These are phyloP conservation scores for Arge pagana DNA, from an alignment of 2,888 invertebrate genomes.

Conservation along the genomic window DNA sequence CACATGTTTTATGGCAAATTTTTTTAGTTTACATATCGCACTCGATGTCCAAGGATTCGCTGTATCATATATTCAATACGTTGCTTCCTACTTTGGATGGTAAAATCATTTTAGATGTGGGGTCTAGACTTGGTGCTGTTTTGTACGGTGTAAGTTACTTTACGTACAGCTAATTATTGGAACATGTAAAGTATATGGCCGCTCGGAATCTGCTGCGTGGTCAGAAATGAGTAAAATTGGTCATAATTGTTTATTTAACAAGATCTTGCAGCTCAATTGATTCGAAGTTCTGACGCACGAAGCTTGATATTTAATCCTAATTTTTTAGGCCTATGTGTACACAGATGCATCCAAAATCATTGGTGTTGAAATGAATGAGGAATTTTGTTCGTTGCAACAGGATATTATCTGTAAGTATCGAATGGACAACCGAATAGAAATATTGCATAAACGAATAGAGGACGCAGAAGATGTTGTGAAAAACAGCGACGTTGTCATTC, in stretches of 20 bases:
- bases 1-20: too few species aligned
- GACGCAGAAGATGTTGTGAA: conserved; percentile 62
- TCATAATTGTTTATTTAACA: too few species aligned
- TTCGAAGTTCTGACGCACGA: too few species aligned
- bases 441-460: conserved; percentile 66
- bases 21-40: conserved; percentile 66
- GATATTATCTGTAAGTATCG: conserved; percentile 63
- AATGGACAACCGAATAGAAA: conserved; percentile 62
- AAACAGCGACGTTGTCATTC: conserved; percentile 65
- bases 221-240: too few species aligned
- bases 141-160: conserved; percentile 72
- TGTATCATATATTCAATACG: conserved; percentile 68
- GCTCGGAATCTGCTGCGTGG: too few species aligned
- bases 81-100: conserved; percentile 66
- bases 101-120: conserved; percentile 69
- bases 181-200: too few species aligned
- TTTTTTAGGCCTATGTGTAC: conserved; percentile 65
- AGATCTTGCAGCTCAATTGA: too few species aligned
- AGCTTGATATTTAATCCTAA: too few species aligned
- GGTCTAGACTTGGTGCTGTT: conserved; percentile 72
- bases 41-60: conserved; percentile 66
- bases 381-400: conserved; percentile 67
- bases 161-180: too few species aligned
- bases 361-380: conserved; percentile 73
- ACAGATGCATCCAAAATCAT: conserved; percentile 65